phyloP scores from a whole-genome alignment of 2,113 vertebrate species.

The Conger conger region DNA sequence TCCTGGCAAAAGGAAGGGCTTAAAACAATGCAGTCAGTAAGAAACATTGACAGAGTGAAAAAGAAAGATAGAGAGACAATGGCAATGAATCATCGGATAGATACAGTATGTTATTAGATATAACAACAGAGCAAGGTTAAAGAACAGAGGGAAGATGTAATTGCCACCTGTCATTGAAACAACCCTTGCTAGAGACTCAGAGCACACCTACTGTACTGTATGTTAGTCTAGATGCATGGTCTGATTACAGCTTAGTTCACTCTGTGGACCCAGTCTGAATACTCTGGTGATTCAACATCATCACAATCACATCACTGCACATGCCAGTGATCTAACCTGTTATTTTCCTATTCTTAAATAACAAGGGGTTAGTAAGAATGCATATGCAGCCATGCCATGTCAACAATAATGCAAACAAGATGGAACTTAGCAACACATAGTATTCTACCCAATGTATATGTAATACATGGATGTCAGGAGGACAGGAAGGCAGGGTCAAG shows the following conservation, averaged over 20 bases:
- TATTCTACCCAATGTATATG: neutral
- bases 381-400: neutral
- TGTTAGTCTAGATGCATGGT: neutral
- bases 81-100: neutral
- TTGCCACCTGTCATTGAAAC: neutral
- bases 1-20: constrained; percentile 20
- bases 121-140: neutral
- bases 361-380: neutral
- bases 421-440: neutral
- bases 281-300: neutral
- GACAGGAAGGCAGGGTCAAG: no score
- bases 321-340: neutral
- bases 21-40: constrained; percentile 29
- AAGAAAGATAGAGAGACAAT: constrained; percentile 13
- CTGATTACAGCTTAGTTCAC: neutral
- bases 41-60: neutral
- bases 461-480: no score
- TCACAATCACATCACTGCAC: neutral
- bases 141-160: neutral
- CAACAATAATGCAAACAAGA: neutral
- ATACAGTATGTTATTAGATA: neutral
- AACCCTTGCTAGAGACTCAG: neutral
- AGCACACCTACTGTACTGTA: no score
- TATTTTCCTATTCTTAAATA: neutral
- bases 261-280: neutral